Evolutionary conservation across 2,113 vertebrate genomes (phyloP).

Genomic region (Tupaia chinensis): DNA sequence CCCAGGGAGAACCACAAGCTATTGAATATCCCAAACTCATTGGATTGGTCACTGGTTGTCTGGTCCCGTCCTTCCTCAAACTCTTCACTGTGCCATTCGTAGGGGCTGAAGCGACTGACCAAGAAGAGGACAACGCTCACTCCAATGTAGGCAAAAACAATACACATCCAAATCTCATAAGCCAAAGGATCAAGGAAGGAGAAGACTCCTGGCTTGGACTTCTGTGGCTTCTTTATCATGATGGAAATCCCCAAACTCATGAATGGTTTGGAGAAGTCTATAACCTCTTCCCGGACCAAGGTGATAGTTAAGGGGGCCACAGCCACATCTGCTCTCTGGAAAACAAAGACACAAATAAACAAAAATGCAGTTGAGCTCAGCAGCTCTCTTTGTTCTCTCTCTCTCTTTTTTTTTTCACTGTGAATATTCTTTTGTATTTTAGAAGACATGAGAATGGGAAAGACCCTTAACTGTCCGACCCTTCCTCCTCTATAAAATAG

Average conservation of each 20-base stretch:
- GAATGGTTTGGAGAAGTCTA: slow-evolving; percentile 99
- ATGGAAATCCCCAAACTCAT: slow-evolving; percentile 99
- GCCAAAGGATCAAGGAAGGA: slow-evolving; percentile 99
- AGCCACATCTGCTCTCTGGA: slow-evolving; percentile 97
- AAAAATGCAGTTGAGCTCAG: neutral
- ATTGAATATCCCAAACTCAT: slow-evolving; percentile 99
- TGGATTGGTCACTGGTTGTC: slow-evolving; percentile 91
- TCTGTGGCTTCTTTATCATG: slow-evolving; percentile 99
- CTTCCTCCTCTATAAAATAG: neutral
- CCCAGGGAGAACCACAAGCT: slow-evolving; percentile 99
- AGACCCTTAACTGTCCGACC: neutral
- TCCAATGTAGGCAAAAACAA: slow-evolving; percentile 99
- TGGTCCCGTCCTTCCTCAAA: slow-evolving; percentile 94
- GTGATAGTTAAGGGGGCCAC: slow-evolving; percentile 99
- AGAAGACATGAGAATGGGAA: neutral
- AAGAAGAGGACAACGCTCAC: slow-evolving; percentile 99
- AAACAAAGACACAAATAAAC: slow-evolving; percentile 56
- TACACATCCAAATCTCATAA: slow-evolving; percentile 99
- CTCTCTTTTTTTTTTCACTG: neutral
- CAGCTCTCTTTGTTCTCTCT: neutral
- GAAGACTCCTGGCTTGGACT: slow-evolving; percentile 99
- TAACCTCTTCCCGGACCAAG: slow-evolving; percentile 98
- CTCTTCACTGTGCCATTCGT: slow-evolving; percentile 98
- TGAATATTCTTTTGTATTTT: neutral
- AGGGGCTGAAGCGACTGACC: slow-evolving; percentile 99